These are phyloP conservation scores for Dendrocopos noguchii DNA, from an alignment of 2,113 vertebrate genomes.

Conservation along the genomic window DNA sequence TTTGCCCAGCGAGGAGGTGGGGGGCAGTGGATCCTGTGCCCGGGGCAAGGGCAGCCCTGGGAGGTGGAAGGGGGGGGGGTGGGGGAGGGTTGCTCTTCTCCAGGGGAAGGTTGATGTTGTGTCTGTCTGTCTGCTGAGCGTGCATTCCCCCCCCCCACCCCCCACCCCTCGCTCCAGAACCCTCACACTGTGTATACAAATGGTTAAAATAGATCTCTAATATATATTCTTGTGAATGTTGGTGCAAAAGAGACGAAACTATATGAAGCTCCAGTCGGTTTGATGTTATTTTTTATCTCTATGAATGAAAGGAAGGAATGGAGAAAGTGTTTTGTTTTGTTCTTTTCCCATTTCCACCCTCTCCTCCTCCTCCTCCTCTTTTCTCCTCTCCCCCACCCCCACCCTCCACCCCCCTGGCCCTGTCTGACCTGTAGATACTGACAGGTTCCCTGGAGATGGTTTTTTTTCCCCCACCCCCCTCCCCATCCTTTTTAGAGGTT, in stretches of 20 bases:
- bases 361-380: not conserved
- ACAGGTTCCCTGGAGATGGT: constrained; percentile 35
- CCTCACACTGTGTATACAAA: constrained; percentile 68
- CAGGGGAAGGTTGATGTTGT: not conserved
- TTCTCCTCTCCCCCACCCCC: not conserved
- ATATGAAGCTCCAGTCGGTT: constrained; percentile 28
- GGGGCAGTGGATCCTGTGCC: not conserved
- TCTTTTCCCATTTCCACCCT: no score
- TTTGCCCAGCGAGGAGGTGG: not conserved
- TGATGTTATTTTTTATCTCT: constrained; percentile 66
- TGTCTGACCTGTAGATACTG: constrained; percentile 25
- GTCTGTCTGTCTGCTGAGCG: constrained; percentile 45
- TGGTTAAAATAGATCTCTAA: constrained; percentile 43
- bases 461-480: not conserved
- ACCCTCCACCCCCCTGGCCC: not conserved
- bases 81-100: not conserved
- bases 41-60: not conserved
- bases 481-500: constrained; percentile 52
- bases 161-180: not conserved
- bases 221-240: constrained; percentile 78
- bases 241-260: constrained; percentile 64
- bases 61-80: no score
- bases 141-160: constrained; percentile 22
- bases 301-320: constrained; percentile 51
- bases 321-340: not conserved